Evolutionary conservation across 1,140 invertebrate genomes (phyloP).

Genomic region (Dendroctonus valens): DNA sequence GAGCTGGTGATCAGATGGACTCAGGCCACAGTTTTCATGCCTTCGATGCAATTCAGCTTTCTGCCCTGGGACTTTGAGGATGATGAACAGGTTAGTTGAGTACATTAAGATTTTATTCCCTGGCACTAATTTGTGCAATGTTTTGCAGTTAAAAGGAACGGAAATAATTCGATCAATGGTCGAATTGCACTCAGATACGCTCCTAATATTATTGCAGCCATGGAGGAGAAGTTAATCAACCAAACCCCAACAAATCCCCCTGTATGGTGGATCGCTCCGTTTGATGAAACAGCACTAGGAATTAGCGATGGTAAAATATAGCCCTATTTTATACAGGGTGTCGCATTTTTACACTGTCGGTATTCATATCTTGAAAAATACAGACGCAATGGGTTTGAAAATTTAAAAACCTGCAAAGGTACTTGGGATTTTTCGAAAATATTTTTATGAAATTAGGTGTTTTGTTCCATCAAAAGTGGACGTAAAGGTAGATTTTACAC

Average conservation of each 20-base stretch:
- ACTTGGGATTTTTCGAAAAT: too few species aligned
- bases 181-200: slow-evolving; percentile 66
- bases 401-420: too few species aligned
- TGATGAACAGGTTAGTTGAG: slow-evolving; percentile 13
- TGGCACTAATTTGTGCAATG: too few species aligned
- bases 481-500: too few species aligned
- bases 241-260: slow-evolving; percentile 82
- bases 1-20: slow-evolving; percentile 91
- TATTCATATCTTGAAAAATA: too few species aligned
- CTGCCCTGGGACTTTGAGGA: slow-evolving; percentile 75
- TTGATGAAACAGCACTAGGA: slow-evolving; percentile 50
- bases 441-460: too few species aligned
- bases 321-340: too few species aligned
- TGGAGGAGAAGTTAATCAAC: slow-evolving; percentile 58
- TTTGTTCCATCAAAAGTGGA: too few species aligned
- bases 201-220: slow-evolving; percentile 61
- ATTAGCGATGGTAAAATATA: slow-evolving; percentile 29
- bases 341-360: too few species aligned
- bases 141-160: not conserved
- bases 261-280: slow-evolving; percentile 87
- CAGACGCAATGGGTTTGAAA: too few species aligned
- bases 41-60: slow-evolving; percentile 83
- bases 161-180: slow-evolving; percentile 48
- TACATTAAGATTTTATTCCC: not conserved
- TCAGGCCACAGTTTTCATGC: slow-evolving; percentile 83